Conservation (phyloP, 2,797 vertebrate genomes). For the Hylomyscus alleni region DNA sequence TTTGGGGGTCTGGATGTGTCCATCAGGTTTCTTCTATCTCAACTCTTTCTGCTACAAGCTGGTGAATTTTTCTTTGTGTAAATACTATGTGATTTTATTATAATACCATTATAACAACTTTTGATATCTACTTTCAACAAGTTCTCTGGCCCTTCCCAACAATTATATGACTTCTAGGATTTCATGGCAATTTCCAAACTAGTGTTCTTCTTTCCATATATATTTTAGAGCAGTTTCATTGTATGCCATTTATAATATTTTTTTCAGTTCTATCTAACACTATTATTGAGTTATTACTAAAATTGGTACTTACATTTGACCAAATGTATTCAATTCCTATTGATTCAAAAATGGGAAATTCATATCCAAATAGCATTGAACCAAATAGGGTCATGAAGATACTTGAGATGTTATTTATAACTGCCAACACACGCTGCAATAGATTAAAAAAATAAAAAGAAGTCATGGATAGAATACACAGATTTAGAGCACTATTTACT, state of each 20-base stretch:
- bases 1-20: background rate
- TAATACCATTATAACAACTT: background rate
- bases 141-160: background rate
- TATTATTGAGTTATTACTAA: conserved; percentile 32
- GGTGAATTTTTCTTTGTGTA: background rate
- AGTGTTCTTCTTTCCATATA: background rate
- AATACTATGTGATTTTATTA: background rate
- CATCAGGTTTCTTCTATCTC: background rate
- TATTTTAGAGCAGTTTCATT: background rate
- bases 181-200: background rate
- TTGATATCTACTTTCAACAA: background rate
- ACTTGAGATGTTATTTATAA: conserved; percentile 46
- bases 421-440: conserved; percentile 28
- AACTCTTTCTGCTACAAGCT: background rate
- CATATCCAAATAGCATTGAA: accelerated
- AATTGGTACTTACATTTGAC: conserved; percentile 74
- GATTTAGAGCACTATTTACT: background rate
- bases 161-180: background rate
- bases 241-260: background rate
- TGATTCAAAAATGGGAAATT: background rate
- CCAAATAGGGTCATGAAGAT: background rate
- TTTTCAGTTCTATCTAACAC: conserved; percentile 49
- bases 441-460: conserved; percentile 32
- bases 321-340: background rate
- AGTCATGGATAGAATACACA: background rate